Evolutionary conservation across 2,888 invertebrate genomes (phyloP).

Genomic region (Mechanitis messenoides): DNA sequence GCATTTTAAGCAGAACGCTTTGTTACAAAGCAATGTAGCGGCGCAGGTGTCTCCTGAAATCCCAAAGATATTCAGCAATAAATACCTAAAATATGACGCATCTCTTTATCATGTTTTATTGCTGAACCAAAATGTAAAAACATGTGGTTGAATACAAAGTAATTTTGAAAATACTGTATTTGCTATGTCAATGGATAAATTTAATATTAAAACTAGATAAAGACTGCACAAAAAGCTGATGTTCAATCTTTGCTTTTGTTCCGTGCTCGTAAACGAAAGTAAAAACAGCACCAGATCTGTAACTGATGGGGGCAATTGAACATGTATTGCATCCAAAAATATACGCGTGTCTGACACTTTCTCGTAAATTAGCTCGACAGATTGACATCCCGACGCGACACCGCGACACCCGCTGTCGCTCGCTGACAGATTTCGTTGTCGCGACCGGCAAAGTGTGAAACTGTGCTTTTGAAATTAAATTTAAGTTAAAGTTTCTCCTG

Average conservation of each 20-base stretch:
- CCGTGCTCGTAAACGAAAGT: slow-evolving; percentile 1
- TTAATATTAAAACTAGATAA: no score
- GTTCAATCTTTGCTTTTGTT: not conserved
- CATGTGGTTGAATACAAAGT: no score
- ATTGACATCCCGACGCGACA: slow-evolving; percentile 42
- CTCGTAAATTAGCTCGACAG: slow-evolving; percentile 37
- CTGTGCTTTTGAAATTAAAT: slow-evolving; percentile 15
- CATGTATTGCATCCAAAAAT: slow-evolving; percentile 35
- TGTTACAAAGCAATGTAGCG: no score
- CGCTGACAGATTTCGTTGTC: slow-evolving; percentile 44
- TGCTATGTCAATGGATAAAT: no score
- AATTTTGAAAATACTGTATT: no score
- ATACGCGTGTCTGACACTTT: slow-evolving; percentile 30
- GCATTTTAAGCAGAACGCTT: not conserved
- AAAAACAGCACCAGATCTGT: slow-evolving; percentile 3
- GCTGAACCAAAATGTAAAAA: no score
- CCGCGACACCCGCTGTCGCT: slow-evolving; percentile 41
- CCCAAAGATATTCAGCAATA: no score
- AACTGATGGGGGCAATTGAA: slow-evolving; percentile 28
- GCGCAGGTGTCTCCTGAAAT: no score
- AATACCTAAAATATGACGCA: no score
- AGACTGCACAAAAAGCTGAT: not conserved
- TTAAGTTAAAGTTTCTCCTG: slow-evolving; percentile 7
- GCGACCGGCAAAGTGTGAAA: slow-evolving; percentile 24
- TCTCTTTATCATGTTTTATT: no score